Evolutionary conservation across 2,113 vertebrate species (phyloP), one percentile per base, ranked within the genome.

Genomic region (Proterorhinus semilunaris): DNA sequence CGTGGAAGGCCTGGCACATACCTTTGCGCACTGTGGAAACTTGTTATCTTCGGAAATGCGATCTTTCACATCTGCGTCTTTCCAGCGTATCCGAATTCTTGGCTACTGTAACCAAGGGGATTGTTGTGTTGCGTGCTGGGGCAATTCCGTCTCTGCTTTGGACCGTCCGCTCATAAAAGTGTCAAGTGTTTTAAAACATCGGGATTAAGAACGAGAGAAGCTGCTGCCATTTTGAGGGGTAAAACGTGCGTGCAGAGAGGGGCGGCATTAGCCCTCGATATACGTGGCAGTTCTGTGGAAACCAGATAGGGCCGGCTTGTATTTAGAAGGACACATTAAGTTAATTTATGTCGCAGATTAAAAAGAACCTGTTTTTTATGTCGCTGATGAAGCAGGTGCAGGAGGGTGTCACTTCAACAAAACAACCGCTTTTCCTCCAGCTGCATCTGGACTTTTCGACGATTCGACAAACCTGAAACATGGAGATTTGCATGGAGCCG

Each of bases 51-150:
- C 85, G 89, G 91, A 92, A 93, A 93, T n/a, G 65, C 49, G 89
- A 93, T 84, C 90, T 73, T 75, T 50, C 76, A 91, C 92, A 92
- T 91, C 91, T 92, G 92, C 63, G 78, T 82, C 78, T 79, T 72
- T 75, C 68, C 66, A 81, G 77, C 61, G 67, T 52, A 72, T 74
- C 75, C 70, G 76, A 78, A 89, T 83, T 90, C 85, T 84, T 80
- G 62, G 89, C 90, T 92, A 91, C 92, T 91, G 91, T 92, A 91
- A 84, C 90, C 54, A 82, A 90, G 83, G 73, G 86, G 82, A 75
- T 86, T 89, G 89, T 89, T 90, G 85, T 86, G 85, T 82, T 87
- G 83, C 84, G 69, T 71, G 65, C 77, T 84, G 84, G 78, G 72
- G 85, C 82, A 80, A 87, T 85, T 77, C 84, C 72, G 63, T 68